Evolutionary conservation across 2,797 vertebrate genomes (phyloP), one percentile per base, ranked within the genome.

Genomic region (Heliangelus exortis): DNA sequence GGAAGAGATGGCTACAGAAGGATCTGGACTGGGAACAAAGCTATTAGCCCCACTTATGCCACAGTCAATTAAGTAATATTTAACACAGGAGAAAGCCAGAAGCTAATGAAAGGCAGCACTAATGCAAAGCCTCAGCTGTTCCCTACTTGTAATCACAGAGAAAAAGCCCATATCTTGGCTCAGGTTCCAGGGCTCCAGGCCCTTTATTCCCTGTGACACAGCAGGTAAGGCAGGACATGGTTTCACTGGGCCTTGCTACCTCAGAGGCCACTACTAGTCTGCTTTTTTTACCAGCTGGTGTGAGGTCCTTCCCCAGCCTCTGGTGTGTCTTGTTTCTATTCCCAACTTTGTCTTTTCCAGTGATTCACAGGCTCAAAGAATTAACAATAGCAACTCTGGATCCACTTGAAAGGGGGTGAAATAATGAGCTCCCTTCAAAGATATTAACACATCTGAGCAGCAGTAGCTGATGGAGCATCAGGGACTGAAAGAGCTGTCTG

Each of bases 351-450:
- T 74, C 84, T 85, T 80, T 74, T 47, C 61, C 89, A 95, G 65
- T 6, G 41, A 94, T 86, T 92, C 93, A 92, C 71, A 79, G 0
- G 4, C 14, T 2, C 28, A 1, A 71, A 95, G 90, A 96, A 96
- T 92, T 88, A 95, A 96, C 96, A 96, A 95, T 51, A 90, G 90
- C 89, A 90, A 90, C 79, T 78, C 48, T 1, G 85, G 85, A 95
- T 50, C 43, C 93, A 90, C 94, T 96, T 58, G 53, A 43, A 69
- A 95, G 93, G 75, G 91, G 93, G 91, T 57, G 91, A 92, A 94
- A 96, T 95, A 97, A 96, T 93, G 93, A 96, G 83, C 87, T 96
- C 65, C 84, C 91, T 93, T 87, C 84, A 84, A 72, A 94, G 93
- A 71, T 43, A 69, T 20, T 28, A 84, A 81, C 89, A 62, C 78